Conservation (phyloP, 2,113 vertebrate species). For the Calidris pygmaea region DNA sequence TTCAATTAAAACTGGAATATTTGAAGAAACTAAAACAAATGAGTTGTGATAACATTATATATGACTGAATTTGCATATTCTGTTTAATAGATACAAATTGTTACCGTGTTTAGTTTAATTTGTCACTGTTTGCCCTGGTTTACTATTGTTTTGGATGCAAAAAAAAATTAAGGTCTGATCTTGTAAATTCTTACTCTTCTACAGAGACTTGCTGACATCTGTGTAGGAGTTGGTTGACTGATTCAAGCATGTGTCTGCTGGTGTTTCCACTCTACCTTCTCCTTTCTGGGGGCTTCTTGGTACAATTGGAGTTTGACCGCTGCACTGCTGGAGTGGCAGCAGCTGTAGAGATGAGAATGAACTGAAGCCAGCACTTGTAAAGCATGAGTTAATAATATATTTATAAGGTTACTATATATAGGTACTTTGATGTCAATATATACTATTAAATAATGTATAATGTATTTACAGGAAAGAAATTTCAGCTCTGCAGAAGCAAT, state of each 20-base stretch:
- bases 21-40: conserved; percentile 20
- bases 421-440: conserved; percentile 38
- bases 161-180: not conserved
- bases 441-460: conserved; percentile 60
- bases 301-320: not conserved
- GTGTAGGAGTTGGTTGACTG: not conserved
- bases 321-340: not conserved
- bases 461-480: conserved; percentile 54
- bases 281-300: not conserved
- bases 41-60: not conserved
- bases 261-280: not conserved
- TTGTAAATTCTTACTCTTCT: not conserved
- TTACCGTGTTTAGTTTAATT: not conserved
- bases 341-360: conserved; percentile 14
- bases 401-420: conserved; percentile 56
- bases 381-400: conserved; percentile 33
- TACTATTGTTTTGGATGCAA: not conserved
- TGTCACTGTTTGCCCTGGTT: not conserved
- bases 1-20: conserved; percentile 1
- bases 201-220: not conserved
- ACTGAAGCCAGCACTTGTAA: conserved; percentile 23
- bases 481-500: conserved; percentile 1
- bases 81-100: not conserved
- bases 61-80: not conserved
- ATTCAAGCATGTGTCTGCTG: not conserved